These are phyloP conservation scores for Zygogramma bicolorata DNA, from an alignment of 2,888 invertebrate genomes.

Conservation along the genomic window DNA sequence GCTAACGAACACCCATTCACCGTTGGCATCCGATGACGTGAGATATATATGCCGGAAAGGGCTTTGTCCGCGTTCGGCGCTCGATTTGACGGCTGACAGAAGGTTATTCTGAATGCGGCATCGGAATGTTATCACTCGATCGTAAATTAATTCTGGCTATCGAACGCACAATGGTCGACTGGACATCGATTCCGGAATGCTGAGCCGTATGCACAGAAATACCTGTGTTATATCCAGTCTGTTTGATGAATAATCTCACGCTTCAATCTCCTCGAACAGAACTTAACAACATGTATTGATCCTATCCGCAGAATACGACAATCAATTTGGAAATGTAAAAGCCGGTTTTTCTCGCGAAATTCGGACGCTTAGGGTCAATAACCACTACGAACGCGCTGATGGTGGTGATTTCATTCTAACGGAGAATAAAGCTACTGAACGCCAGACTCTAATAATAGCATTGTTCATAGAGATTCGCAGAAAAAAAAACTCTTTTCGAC, in stretches of 20 bases:
- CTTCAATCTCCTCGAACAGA: no score
- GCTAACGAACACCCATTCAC: not conserved
- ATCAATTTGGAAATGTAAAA: no score
- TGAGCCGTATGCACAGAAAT: constrained; percentile 6
- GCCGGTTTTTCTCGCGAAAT: no score
- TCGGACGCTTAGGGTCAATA: no score
- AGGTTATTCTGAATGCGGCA: not conserved
- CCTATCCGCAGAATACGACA: no score
- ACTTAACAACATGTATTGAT: no score
- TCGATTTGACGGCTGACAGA: not conserved
- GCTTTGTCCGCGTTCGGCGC: constrained; percentile 1
- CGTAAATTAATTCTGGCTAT: not conserved
- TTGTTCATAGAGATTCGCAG: no score
- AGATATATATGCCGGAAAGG: constrained; percentile 15
- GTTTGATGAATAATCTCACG: constrained; percentile 1
- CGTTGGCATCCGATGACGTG: constrained; percentile 5
- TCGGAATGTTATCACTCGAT: constrained; percentile 8
- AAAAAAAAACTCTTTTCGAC: no score
- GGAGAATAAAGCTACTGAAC: no score
- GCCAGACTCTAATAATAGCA: no score
- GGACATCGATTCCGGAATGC: not conserved
- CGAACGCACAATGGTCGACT: not conserved
- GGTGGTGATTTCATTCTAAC: no score
- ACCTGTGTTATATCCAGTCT: not conserved
- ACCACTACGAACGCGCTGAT: no score